Evolutionary conservation across 1,140 invertebrate species (phyloP).

Genomic region (Adelges cooleyi): DNA sequence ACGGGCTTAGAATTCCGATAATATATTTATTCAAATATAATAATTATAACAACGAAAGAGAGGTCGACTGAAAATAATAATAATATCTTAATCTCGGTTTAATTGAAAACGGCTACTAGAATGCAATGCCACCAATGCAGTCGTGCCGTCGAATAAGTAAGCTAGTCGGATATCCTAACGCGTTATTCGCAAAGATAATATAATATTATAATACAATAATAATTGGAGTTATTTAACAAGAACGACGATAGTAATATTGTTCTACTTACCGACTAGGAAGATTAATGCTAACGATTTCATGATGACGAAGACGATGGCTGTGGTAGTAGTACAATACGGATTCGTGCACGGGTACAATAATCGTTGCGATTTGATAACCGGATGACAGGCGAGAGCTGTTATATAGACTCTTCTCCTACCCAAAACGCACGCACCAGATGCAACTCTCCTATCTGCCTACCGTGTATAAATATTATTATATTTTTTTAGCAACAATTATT

Average conservation of each 20-base stretch:
- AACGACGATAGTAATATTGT: no score
- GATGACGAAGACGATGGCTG: background rate
- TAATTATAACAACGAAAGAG: no score
- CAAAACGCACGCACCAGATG: no score
- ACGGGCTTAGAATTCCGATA: no score
- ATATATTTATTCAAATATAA: no score
- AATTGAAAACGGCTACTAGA: background rate
- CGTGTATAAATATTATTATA: no score
- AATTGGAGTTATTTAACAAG: no score
- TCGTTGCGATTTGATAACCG: background rate
- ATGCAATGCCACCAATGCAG: background rate
- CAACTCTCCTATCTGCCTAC: no score
- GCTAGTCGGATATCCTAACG: background rate
- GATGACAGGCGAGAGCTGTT: background rate
- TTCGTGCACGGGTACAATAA: background rate
- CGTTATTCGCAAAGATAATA: background rate
- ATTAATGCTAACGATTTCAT: background rate
- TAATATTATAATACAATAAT: background rate
- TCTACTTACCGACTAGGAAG: slow-evolving; percentile 2
- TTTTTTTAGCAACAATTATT: no score
- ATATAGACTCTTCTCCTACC: slow-evolving; percentile 10
- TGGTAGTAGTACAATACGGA: background rate
- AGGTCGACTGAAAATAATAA: no score
- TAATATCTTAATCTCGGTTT: background rate
- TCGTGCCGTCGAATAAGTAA: background rate